Evolutionary conservation across 1,140 invertebrate species (phyloP).

Genomic region (Papilio machaon): DNA sequence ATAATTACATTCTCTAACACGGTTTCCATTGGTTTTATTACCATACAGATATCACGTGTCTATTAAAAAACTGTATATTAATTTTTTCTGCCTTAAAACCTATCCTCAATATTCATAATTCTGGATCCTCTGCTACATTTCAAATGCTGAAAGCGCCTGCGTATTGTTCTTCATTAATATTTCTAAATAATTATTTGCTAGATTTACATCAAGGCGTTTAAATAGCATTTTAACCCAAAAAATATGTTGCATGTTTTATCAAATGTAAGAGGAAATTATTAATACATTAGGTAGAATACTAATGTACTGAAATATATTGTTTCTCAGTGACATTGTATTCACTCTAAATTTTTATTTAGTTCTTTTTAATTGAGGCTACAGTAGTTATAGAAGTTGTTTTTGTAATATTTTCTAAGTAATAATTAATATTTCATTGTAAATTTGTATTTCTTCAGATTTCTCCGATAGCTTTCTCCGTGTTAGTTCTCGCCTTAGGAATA

Average conservation of each 20-base stretch:
- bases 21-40: neutral
- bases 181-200: neutral
- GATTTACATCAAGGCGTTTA: neutral
- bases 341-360: no score
- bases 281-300: no score
- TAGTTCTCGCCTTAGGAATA: conserved; percentile 41
- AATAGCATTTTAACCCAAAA: no score
- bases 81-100: neutral
- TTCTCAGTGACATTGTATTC: no score
- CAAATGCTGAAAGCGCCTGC: neutral
- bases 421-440: no score
- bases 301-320: no score
- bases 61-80: neutral
- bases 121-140: neutral
- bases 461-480: conserved; percentile 48
- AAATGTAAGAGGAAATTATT: no score
- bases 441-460: conserved; percentile 60
- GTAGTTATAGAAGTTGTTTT: no score
- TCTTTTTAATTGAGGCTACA: no score
- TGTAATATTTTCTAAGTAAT: no score
- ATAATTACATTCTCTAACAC: neutral
- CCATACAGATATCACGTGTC: no score
- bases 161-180: neutral
- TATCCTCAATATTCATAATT: neutral
- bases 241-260: no score